A percentile compares a stretch with the other conserved stretches of the same genome.
phyloP scores from a whole-genome alignment of 2,888 invertebrate genomes.

The Cheilosia variabilis region DNA sequence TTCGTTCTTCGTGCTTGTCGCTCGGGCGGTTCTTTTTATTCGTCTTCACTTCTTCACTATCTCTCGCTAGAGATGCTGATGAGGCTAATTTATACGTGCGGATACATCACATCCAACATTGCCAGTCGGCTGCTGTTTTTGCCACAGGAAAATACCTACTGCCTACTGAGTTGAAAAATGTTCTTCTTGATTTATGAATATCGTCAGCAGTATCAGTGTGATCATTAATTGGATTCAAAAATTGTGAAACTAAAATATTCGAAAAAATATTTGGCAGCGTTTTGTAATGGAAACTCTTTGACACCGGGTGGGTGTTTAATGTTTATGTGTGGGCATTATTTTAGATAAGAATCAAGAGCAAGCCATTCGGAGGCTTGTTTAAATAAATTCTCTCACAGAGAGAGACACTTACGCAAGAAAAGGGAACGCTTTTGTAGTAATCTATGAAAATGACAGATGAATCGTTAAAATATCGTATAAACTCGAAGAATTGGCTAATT shows the following conservation, averaged over 20 bases:
- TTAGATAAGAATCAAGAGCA: neutral
- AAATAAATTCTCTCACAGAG: too few relatives aligned
- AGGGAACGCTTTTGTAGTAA: too few relatives aligned
- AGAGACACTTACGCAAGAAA: too few relatives aligned
- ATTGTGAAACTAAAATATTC: slow-evolving; percentile 9
- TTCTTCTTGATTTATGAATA: slow-evolving; percentile 48
- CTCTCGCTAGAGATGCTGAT: neutral
- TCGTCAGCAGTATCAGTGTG: slow-evolving; percentile 48
- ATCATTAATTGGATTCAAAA: slow-evolving; percentile 47
- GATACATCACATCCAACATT: slow-evolving; percentile 32
- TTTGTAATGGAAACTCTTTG: slow-evolving; percentile 5
- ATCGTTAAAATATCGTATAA: too few relatives aligned
- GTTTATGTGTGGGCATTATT: slow-evolving; percentile 6
- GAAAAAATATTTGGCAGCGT: slow-evolving; percentile 23
- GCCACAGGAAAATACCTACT: slow-evolving; percentile 1
- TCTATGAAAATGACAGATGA: too few relatives aligned
- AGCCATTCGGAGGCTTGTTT: too few relatives aligned
- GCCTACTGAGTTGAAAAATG: slow-evolving; percentile 21
- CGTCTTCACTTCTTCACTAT: neutral
- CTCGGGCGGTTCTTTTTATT: neutral
- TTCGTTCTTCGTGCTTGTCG: neutral
- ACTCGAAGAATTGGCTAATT: too few relatives aligned
- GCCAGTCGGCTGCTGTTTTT: slow-evolving; percentile 1
- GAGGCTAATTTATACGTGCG: slow-evolving; percentile 39
- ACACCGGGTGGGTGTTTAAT: neutral